Conservation (phyloP, 2,797 vertebrate species). For the Alosa sapidissima region DNA sequence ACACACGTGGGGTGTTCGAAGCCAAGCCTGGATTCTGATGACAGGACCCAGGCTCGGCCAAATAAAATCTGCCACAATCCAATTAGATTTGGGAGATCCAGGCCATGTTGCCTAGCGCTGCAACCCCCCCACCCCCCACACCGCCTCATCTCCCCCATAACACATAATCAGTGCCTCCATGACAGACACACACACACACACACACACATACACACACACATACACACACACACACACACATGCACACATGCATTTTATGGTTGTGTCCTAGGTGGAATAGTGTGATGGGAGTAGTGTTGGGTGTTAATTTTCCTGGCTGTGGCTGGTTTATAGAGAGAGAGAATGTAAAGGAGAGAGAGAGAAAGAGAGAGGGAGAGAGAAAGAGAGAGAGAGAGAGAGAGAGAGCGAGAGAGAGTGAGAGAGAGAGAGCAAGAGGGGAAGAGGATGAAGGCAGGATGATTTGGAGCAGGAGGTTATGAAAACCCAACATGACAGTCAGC, state of each 20-base stretch:
- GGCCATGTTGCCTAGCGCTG: slow-evolving; percentile 59
- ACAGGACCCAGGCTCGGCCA: slow-evolving; percentile 75
- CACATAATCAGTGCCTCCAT: slow-evolving; percentile 41
- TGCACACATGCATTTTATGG: slow-evolving; percentile 39
- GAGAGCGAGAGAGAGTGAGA: slow-evolving; percentile 17
- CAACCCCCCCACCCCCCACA: slow-evolving; percentile 26
- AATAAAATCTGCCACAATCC: slow-evolving; percentile 79
- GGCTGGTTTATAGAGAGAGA: slow-evolving; percentile 44
- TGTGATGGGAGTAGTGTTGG: slow-evolving; percentile 23
- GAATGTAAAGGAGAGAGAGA: slow-evolving; percentile 52
- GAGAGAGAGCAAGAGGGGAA: not conserved
- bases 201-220: slow-evolving; percentile 20
- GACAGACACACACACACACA: slow-evolving; percentile 4
- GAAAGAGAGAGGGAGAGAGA: slow-evolving; percentile 20
- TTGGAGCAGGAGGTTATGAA: slow-evolving; percentile 71
- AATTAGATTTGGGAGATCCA: slow-evolving; percentile 68
- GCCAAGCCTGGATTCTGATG: slow-evolving; percentile 77
- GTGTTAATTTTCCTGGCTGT: slow-evolving; percentile 39
- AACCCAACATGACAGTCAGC: slow-evolving; percentile 66
- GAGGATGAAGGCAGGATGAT: slow-evolving; percentile 49
- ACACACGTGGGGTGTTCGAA: slow-evolving; percentile 47
- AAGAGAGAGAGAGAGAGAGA: slow-evolving; percentile 11
- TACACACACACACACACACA: not conserved
- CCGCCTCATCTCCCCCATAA: not conserved
- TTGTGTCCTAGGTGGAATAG: slow-evolving; percentile 29